A percentile compares a stretch with the other conserved stretches of the same genome.
Evolutionary conservation across 1,140 invertebrate species (phyloP).

Genomic region (Drosophila cardini): DNA sequence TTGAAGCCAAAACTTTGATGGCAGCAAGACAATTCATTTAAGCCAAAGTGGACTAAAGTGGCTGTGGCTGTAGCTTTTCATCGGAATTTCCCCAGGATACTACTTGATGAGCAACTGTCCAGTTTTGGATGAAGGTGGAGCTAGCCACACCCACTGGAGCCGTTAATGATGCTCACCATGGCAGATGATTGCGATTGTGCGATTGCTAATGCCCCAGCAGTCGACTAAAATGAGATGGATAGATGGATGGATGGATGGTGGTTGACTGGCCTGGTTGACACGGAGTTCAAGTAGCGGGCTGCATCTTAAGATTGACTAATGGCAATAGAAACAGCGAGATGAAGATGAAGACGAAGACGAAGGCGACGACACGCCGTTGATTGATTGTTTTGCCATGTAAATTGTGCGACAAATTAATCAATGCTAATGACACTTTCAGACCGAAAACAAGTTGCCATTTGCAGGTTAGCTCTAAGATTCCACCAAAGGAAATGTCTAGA

Average conservation of each 20-base stretch:
- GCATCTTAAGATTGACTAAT: conserved; percentile 79
- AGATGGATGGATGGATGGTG: conserved; percentile 42
- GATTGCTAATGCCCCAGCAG: conserved; percentile 57
- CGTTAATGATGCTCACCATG: conserved; percentile 77
- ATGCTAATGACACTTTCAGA: conserved; percentile 83
- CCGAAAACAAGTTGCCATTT: conserved; percentile 61
- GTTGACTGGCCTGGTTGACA: conserved; percentile 61
- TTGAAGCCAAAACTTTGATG: conserved; percentile 46
- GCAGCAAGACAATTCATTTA: conserved; percentile 68
- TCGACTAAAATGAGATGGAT: conserved; percentile 51
- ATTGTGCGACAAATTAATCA: conserved; percentile 83
- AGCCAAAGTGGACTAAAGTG: conserved; percentile 50
- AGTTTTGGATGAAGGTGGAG: conserved; percentile 11
- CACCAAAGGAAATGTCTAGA: conserved; percentile 41
- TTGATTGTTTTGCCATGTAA: conserved; percentile 84
- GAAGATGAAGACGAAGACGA: conserved; percentile 51
- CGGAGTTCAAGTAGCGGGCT: conserved; percentile 67
- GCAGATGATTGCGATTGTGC: conserved; percentile 70
- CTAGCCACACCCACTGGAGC: conserved; percentile 24
- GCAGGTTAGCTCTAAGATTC: conserved; percentile 50
- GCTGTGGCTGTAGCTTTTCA: conserved; percentile 32
- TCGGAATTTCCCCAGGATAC: conserved; percentile 51
- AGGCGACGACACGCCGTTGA: conserved; percentile 69
- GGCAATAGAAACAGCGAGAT: conserved; percentile 56
- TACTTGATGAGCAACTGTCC: conserved; percentile 45